phyloP scores from a whole-genome alignment of 2,888 invertebrate genomes.

The Carcina quercana region DNA sequence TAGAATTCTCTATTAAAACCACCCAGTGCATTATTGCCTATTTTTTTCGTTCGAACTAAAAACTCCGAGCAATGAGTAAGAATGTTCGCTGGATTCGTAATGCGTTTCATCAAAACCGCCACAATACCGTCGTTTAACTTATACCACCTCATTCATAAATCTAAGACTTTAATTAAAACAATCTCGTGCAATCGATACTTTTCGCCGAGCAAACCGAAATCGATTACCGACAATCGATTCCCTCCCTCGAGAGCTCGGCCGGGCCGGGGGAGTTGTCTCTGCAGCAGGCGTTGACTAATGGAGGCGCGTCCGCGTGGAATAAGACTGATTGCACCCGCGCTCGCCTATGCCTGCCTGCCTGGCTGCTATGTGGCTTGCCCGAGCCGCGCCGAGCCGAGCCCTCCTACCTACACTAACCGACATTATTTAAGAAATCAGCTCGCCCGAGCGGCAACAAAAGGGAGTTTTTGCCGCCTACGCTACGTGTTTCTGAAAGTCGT shows the following conservation, averaged over 20 bases:
- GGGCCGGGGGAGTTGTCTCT: constrained; percentile 65
- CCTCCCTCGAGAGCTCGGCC: constrained; percentile 45
- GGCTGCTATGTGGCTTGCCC: too few relatives aligned
- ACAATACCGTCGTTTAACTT: too few relatives aligned
- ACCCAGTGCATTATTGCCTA: too few relatives aligned
- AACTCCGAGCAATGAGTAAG: too few relatives aligned
- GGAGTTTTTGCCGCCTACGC: constrained; percentile 62
- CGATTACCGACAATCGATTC: constrained; percentile 67
- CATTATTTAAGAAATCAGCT: constrained; percentile 73
- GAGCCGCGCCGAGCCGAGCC: too few relatives aligned
- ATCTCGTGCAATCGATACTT: constrained; percentile 45
- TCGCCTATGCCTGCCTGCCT: constrained; percentile 65
- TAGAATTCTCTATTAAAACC: too few relatives aligned
- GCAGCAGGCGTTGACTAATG: constrained; percentile 72
- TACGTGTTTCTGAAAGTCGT: constrained; percentile 51
- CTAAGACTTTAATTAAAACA: constrained; percentile 31
- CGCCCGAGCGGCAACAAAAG: constrained; percentile 64
- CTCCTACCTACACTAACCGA: constrained; percentile 66
- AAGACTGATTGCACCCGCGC: constrained; percentile 68
- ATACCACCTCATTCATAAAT: too few relatives aligned
- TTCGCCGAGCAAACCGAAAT: constrained; percentile 48
- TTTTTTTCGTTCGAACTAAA: too few relatives aligned
- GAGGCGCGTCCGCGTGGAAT: constrained; percentile 71
- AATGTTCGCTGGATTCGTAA: too few relatives aligned
- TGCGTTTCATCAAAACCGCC: too few relatives aligned